These are phyloP conservation scores for Gnatocerus cornutus DNA, from an alignment of 2,888 invertebrate genomes.

Conservation along the genomic window DNA sequence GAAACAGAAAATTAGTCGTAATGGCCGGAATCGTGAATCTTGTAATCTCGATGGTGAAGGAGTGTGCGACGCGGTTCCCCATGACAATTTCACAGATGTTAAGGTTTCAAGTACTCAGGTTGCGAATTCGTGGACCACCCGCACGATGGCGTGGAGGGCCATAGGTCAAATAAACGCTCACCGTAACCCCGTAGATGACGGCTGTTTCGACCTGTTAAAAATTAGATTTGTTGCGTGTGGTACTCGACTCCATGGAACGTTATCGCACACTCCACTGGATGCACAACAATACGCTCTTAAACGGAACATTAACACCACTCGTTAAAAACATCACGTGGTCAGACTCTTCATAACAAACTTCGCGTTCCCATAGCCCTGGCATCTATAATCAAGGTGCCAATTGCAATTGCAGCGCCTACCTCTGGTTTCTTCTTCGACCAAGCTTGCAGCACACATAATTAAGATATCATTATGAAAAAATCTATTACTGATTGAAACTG, in stretches of 20 bases:
- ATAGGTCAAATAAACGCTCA: conserved; percentile 55
- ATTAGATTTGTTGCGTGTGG: conserved; percentile 55
- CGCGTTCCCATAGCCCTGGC: conserved; percentile 38
- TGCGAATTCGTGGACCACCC: conserved; percentile 55
- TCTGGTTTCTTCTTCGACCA: conserved; percentile 33
- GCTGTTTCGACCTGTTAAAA: conserved; percentile 54
- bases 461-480: background rate
- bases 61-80: conserved; percentile 40
- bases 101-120: conserved; percentile 49
- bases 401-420: conserved; percentile 38
- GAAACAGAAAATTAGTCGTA: conserved; percentile 60
- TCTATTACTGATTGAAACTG: background rate
- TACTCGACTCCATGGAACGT: conserved; percentile 49
- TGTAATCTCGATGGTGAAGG: conserved; percentile 1
- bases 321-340: conserved; percentile 54
- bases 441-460: conserved; percentile 27
- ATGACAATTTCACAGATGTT: conserved; percentile 60
- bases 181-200: conserved; percentile 54
- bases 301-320: conserved; percentile 57
- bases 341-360: conserved; percentile 50
- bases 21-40: conserved; percentile 53
- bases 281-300: conserved; percentile 53
- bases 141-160: conserved; percentile 50
- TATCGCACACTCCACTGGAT: conserved; percentile 51
- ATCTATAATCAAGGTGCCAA: conserved; percentile 35